Conservation (phyloP, 2,113 vertebrate genomes). For the Picathartes gymnocephalus region DNA sequence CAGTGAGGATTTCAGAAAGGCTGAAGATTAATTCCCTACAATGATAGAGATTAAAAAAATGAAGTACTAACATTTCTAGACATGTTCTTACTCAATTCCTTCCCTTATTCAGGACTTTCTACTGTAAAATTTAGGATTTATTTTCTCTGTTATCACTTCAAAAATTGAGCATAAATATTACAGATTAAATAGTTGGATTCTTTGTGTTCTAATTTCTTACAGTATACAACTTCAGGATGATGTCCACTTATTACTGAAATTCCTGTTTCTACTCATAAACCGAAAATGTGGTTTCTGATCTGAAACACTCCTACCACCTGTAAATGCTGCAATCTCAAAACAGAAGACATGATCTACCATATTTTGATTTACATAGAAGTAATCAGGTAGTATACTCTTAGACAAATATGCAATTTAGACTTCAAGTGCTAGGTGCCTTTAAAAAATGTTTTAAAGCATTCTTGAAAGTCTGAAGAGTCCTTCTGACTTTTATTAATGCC, state of each 20-base stretch:
- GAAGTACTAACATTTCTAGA: background rate
- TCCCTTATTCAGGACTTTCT: background rate
- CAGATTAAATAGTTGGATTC: background rate
- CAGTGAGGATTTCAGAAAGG: background rate
- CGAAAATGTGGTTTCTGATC: background rate
- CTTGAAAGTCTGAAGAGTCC: background rate
- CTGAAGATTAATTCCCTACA: background rate
- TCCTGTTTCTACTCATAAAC: background rate
- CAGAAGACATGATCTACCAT: background rate
- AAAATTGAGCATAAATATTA: background rate
- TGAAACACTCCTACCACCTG: background rate
- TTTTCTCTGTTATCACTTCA: background rate
- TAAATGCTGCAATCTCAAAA: background rate
- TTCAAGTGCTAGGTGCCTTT: background rate
- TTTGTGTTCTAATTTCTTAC: background rate
- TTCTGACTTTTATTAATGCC: background rate
- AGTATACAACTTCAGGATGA: background rate
- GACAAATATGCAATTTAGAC: background rate
- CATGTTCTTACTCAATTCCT: background rate
- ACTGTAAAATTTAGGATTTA: background rate
- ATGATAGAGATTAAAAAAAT: background rate
- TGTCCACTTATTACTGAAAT: background rate
- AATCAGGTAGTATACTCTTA: background rate
- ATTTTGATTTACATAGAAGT: background rate
- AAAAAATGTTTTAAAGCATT: background rate